phyloP scores from a whole-genome alignment of 2,797 vertebrate genomes.

The Clarias platycephalus region DNA sequence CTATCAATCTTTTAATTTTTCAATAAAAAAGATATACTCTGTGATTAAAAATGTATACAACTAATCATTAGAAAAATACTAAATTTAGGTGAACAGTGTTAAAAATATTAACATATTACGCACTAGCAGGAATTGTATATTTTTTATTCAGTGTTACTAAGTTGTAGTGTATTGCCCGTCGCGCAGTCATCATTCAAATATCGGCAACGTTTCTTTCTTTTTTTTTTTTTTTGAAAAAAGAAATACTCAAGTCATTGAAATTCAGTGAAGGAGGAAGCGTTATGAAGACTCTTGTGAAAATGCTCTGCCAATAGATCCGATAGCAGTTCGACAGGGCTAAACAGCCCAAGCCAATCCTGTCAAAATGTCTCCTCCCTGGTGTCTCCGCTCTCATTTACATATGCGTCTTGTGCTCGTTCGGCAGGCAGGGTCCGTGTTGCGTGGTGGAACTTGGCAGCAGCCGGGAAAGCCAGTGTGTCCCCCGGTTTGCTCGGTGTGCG shows the following conservation, averaged over 20 bases:
- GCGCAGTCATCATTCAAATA: constrained; percentile 21
- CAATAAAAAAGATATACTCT: neutral
- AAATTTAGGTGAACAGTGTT: constrained; percentile 16
- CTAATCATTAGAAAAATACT: constrained; percentile 2
- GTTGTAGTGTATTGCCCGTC: neutral
- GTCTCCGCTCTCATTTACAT: constrained; percentile 58
- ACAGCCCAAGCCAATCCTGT: constrained; percentile 59
- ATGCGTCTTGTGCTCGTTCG: constrained; percentile 54
- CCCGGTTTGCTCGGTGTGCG: constrained; percentile 44
- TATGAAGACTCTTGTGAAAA: constrained; percentile 58
- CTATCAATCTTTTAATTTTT: neutral
- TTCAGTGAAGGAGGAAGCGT: constrained; percentile 53
- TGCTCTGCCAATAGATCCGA: constrained; percentile 55
- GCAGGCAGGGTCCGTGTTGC: constrained; percentile 44
- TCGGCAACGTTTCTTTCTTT: neutral
- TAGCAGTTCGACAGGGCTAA: constrained; percentile 58
- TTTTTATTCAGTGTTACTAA: neutral
- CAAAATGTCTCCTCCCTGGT: constrained; percentile 61
- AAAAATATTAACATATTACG: neutral
- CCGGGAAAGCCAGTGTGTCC: constrained; percentile 35
- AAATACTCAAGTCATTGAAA: constrained; percentile 56
- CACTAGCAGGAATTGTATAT: neutral
- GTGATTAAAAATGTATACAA: constrained; percentile 1
- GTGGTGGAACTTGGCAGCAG: constrained; percentile 52
- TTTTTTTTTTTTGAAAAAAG: constrained; percentile 24